Percentiles rank a stretch among this genome's conserved stretches.
Conservation (phyloP, 2,797 vertebrate species). For the Bradypus variegatus region DNA sequence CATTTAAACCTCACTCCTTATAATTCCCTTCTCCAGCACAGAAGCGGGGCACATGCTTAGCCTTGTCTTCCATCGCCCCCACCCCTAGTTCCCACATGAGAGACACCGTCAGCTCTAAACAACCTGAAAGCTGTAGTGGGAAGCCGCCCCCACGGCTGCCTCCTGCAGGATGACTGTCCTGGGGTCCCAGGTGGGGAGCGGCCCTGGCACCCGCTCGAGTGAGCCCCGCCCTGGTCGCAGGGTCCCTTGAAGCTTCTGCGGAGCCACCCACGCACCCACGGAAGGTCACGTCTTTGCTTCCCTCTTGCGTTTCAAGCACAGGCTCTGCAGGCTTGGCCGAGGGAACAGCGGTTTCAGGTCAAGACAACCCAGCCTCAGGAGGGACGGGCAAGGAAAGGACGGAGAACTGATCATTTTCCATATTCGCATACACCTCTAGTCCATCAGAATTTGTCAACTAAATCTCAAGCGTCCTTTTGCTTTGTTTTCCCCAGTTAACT, state of each 20-base stretch:
- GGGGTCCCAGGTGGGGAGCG: too few relatives aligned
- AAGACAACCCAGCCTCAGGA: background rate
- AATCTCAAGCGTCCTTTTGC: too few relatives aligned
- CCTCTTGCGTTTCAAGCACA: background rate
- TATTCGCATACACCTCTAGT: too few relatives aligned
- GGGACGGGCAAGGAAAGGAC: background rate
- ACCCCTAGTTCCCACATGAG: background rate
- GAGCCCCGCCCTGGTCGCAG: fast-evolving
- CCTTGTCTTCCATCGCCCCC: background rate
- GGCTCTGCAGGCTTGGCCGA: background rate
- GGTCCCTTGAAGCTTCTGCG: background rate
- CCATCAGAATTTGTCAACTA: too few relatives aligned
- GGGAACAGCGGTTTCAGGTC: background rate
- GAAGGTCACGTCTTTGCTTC: background rate
- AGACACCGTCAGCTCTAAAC: background rate
- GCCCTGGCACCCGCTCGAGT: fast-evolving
- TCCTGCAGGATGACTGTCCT: fast-evolving
- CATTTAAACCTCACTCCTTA: background rate
- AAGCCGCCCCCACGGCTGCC: background rate
- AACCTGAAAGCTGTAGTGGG: background rate
- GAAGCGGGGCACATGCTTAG: background rate
- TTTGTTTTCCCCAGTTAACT: too few relatives aligned
- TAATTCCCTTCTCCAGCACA: too few relatives aligned
- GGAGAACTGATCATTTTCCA: too few relatives aligned
- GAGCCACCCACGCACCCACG: too few relatives aligned